Evolutionary conservation across 1,140 invertebrate species (phyloP).

Genomic region (Drosophila mauritiana): DNA sequence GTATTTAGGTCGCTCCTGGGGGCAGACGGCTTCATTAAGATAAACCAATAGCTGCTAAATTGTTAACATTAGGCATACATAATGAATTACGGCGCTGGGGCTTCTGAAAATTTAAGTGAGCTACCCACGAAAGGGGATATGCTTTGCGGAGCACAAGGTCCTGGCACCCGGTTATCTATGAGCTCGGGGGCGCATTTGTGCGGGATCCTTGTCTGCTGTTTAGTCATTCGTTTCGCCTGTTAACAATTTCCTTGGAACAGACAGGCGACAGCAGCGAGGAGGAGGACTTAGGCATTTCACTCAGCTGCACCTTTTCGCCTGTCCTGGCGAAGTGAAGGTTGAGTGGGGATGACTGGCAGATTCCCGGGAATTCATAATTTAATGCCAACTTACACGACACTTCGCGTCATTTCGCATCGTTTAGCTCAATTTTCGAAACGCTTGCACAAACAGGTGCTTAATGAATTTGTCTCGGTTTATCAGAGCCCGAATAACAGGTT

Average conservation of each 20-base stretch:
- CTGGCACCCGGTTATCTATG: constrained; percentile 11
- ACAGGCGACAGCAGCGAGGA: constrained; percentile 43
- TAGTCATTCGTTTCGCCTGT: constrained; percentile 79
- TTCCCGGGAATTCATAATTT: constrained; percentile 76
- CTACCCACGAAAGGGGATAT: constrained; percentile 31
- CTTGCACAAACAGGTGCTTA: constrained; percentile 49
- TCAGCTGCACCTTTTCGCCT: constrained; percentile 36
- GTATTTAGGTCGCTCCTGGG: constrained; percentile 60
- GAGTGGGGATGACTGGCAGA: constrained; percentile 60
- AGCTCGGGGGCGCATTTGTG: constrained; percentile 2
- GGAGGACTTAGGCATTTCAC: constrained; percentile 50
- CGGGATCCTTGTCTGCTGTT: constrained; percentile 48
- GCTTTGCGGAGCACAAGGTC: constrained; percentile 4
- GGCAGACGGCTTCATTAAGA: constrained; percentile 81
- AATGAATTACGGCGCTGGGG: constrained; percentile 72
- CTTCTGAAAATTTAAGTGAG: constrained; percentile 67
- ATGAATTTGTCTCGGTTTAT: constrained; percentile 58
- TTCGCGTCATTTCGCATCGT: constrained; percentile 73
- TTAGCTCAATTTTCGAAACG: constrained; percentile 62
- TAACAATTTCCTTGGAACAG: constrained; percentile 59
- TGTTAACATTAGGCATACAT: constrained; percentile 82
- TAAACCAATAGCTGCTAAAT: constrained; percentile 83
- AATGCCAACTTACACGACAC: constrained; percentile 71
- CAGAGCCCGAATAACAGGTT: constrained; percentile 12
- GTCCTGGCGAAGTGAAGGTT: constrained; percentile 2